These are phyloP conservation scores for Meandrusa payeni DNA, from an alignment of 2,888 invertebrate genomes.

Conservation along the genomic window DNA sequence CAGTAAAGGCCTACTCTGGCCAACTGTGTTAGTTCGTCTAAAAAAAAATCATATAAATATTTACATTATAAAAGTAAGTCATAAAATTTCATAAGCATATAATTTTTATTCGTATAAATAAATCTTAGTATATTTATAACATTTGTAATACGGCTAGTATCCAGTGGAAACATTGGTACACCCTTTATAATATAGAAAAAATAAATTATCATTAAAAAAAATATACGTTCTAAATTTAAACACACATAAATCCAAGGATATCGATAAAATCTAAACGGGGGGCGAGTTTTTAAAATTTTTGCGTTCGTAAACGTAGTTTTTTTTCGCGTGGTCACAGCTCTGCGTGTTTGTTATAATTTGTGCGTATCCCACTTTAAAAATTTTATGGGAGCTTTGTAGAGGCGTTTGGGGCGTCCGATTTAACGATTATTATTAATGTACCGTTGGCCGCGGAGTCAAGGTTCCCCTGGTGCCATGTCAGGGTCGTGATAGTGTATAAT, in stretches of 20 bases:
- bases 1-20: no score
- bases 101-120: no score
- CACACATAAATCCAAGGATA: conserved; percentile 15
- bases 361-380: conserved; percentile 28
- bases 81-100: no score
- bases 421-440: conserved; percentile 26
- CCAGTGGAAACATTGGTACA: background rate
- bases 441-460: conserved; percentile 13
- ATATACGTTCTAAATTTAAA: conserved; percentile 14
- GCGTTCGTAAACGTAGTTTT: conserved; percentile 3
- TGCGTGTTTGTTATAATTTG: conserved; percentile 30
- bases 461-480: conserved; percentile 11
- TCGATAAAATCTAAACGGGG: conserved; percentile 18
- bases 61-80: no score
- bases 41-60: no score
- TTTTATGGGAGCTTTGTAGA: conserved; percentile 27
- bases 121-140: no score
- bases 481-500: conserved; percentile 18
- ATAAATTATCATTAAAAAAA: conserved; percentile 1
- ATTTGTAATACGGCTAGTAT: no score
- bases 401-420: conserved; percentile 26
- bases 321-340: conserved; percentile 28
- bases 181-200: background rate
- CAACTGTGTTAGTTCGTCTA: no score
- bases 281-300: conserved; percentile 13